A percentile compares a stretch with the other conserved stretches of the same genome.
Evolutionary conservation across 2,888 invertebrate genomes (phyloP).

Genomic region (Cetonia aurata): DNA sequence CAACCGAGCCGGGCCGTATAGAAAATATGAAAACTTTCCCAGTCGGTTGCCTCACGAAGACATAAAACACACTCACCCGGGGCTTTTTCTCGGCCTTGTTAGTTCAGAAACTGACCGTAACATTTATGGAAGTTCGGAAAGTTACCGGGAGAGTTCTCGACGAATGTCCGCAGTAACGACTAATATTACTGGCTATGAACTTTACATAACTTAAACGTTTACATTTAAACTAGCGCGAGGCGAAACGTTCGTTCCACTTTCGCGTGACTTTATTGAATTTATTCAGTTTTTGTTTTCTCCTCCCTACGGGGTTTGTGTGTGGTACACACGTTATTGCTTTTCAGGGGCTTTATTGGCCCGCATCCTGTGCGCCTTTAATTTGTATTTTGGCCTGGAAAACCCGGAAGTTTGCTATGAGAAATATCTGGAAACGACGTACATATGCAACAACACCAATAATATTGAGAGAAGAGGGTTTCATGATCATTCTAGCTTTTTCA

Average conservation of each 20-base stretch:
- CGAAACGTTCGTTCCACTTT: constrained; percentile 24
- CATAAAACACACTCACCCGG: constrained; percentile 57
- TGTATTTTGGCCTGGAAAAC: not conserved
- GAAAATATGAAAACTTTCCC: constrained; percentile 56
- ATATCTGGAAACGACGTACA: too few species aligned
- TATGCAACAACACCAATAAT: too few species aligned
- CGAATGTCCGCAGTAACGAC: constrained; percentile 14
- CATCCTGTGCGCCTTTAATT: not conserved
- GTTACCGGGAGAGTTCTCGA: constrained; percentile 35
- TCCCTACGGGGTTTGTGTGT: not conserved
- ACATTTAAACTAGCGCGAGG: constrained; percentile 42
- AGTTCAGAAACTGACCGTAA: constrained; percentile 56
- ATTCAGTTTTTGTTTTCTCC: constrained; percentile 32
- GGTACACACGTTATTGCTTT: not conserved
- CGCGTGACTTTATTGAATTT: constrained; percentile 36
- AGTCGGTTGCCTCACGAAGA: constrained; percentile 54
- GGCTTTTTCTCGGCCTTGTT: constrained; percentile 47
- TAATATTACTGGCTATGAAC: constrained; percentile 43
- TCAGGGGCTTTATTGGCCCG: too few species aligned
- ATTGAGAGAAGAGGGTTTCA: too few species aligned
- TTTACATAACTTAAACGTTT: constrained; percentile 47
- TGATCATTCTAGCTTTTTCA: too few species aligned
- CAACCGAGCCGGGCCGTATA: constrained; percentile 17
- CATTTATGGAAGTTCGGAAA: constrained; percentile 54
- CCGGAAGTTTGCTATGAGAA: too few species aligned